Percentiles rank a stretch among this genome's conserved stretches.
Evolutionary conservation across 1,140 invertebrate genomes (phyloP).

Genomic region (Drosophila insularis): DNA sequence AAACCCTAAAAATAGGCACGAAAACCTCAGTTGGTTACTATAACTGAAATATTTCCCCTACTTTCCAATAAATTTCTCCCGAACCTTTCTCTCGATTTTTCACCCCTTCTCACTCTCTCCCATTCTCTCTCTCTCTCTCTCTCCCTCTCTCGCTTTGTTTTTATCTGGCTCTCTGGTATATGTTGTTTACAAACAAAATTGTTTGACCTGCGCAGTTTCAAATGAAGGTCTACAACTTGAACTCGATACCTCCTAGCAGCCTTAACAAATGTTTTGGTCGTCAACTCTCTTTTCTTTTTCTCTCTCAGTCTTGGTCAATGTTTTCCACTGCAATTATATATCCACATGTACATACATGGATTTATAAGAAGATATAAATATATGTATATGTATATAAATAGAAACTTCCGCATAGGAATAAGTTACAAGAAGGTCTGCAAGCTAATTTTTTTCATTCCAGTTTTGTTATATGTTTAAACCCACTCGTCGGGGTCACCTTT

Average conservation of each 20-base stretch:
- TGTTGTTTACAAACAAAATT: slow-evolving; percentile 76
- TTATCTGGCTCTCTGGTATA: slow-evolving; percentile 31
- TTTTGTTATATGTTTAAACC: neutral
- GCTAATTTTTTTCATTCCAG: slow-evolving; percentile 24
- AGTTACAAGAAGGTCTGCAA: slow-evolving; percentile 36
- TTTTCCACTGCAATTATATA: slow-evolving; percentile 53
- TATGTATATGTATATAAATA: slow-evolving; percentile 25
- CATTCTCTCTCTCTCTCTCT: slow-evolving; percentile 18
- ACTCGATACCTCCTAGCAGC: slow-evolving; percentile 32
- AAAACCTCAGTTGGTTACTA: slow-evolving; percentile 47
- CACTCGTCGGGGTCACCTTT: slow-evolving; percentile 62
- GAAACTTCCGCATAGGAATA: slow-evolving; percentile 49
- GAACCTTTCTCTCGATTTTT: slow-evolving; percentile 12
- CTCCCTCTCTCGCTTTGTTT: slow-evolving; percentile 3
- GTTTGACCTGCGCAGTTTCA: slow-evolving; percentile 71
- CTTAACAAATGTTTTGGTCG: slow-evolving; percentile 45
- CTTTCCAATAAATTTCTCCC: slow-evolving; percentile 42
- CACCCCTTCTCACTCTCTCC: neutral
- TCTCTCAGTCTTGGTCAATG: slow-evolving; percentile 13
- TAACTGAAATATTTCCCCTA: slow-evolving; percentile 17
- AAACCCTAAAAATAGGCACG: slow-evolving; percentile 33
- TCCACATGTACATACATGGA: neutral
- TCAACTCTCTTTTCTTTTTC: neutral
- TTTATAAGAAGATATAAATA: slow-evolving; percentile 2
- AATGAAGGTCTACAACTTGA: neutral